These are phyloP conservation scores for Neoascia interrupta DNA, from an alignment of 2,888 invertebrate species.

Conservation along the genomic window DNA sequence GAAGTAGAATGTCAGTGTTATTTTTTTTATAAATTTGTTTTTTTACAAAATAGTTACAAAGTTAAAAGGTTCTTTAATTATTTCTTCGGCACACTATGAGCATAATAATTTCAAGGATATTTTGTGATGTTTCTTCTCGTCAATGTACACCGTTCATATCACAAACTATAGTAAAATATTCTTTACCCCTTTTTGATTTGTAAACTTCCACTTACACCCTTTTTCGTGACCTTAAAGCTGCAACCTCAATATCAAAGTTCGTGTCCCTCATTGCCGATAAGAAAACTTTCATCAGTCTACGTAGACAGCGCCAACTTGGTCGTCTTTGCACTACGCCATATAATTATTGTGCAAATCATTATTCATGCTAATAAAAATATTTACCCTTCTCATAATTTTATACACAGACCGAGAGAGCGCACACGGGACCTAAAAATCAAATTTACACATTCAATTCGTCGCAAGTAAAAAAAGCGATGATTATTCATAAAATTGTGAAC, in stretches of 20 bases:
- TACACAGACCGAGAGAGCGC: not conserved
- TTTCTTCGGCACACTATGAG: too few relatives aligned
- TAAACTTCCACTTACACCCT: not conserved
- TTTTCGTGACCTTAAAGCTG: not conserved
- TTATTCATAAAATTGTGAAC: not conserved
- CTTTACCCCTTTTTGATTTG: too few relatives aligned
- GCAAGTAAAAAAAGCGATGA: not conserved
- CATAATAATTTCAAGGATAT: too few relatives aligned
- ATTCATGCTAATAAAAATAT: constrained; percentile 20
- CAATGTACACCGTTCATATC: too few relatives aligned
- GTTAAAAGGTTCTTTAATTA: too few relatives aligned
- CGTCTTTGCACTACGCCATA: constrained; percentile 1
- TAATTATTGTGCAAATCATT: constrained; percentile 27
- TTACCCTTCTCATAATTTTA: constrained; percentile 22
- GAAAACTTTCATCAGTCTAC: constrained; percentile 20
- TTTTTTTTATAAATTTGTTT: too few relatives aligned
- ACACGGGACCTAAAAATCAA: constrained; percentile 14
- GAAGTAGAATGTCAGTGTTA: too few relatives aligned
- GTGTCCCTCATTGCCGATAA: too few relatives aligned
- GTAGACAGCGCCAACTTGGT: not conserved
- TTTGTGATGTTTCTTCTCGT: too few relatives aligned
- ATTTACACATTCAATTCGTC: constrained; percentile 27
- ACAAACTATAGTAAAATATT: too few relatives aligned
- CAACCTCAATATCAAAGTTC: not conserved
- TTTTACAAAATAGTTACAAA: too few relatives aligned